Percentiles rank a stretch among this genome's conserved stretches.
Evolutionary conservation across 2,797 vertebrate species (phyloP).

Genomic region (Neopelma chrysocephalum): DNA sequence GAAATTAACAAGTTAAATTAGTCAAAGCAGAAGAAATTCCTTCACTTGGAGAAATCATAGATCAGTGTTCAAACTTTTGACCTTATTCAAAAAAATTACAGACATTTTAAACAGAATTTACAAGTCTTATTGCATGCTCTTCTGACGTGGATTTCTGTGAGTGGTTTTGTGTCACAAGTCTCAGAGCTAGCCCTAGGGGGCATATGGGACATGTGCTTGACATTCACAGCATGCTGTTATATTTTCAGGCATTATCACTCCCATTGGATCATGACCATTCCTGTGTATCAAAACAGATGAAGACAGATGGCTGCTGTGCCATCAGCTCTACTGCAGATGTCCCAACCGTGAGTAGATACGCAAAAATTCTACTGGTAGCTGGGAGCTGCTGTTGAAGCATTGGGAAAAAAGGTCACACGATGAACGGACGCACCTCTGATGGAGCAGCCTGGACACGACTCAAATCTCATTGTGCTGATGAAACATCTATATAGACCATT

Average conservation of each 20-base stretch:
- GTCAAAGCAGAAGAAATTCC: neutral
- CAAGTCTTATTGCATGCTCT: neutral
- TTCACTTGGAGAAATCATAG: neutral
- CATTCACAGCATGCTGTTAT: neutral
- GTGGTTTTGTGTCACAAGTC: neutral
- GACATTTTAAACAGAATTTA: neutral
- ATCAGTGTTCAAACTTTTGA: neutral
- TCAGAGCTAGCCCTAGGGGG: neutral
- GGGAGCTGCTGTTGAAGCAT: neutral
- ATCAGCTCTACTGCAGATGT: neutral
- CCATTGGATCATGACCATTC: neutral
- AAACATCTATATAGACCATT: neutral
- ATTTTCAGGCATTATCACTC: neutral
- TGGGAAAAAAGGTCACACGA: accelerated
- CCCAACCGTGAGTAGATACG: neutral
- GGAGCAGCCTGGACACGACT: neutral
- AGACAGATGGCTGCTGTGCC: neutral
- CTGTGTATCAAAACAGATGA: neutral
- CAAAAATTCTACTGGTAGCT: neutral
- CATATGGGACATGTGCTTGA: neutral
- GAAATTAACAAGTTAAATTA: neutral
- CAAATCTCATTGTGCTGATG: neutral
- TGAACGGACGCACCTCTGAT: neutral
- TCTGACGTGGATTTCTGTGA: neutral
- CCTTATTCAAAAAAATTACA: neutral